Percentiles rank a stretch among this genome's conserved stretches.
phyloP scores from a whole-genome alignment of 2,888 invertebrate genomes.

The Morinoia aosen region DNA sequence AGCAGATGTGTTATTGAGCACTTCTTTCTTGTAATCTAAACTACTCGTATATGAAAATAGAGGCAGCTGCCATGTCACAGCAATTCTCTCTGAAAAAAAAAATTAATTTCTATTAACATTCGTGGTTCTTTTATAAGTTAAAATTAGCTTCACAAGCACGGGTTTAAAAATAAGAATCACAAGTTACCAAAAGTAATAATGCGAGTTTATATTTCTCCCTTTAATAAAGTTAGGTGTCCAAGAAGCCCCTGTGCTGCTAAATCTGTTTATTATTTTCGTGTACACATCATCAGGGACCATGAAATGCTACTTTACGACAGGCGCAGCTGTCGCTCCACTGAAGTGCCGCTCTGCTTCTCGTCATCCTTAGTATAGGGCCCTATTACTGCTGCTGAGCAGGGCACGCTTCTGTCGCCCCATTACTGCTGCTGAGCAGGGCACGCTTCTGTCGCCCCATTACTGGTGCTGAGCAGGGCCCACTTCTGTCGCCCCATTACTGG shows the following conservation, averaged over 20 bases:
- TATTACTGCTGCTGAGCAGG: no score
- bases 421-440: no score
- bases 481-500: background rate
- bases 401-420: no score
- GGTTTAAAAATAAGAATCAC: background rate
- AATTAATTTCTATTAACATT: background rate
- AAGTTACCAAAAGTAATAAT: background rate
- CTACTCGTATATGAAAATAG: background rate
- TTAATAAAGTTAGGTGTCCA: background rate
- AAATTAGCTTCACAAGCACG: background rate
- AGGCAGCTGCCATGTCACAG: background rate
- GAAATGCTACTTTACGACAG: background rate
- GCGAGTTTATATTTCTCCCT: background rate
- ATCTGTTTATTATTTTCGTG: background rate
- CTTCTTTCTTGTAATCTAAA: background rate
- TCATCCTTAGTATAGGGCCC: background rate
- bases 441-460: no score
- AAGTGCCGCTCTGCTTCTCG: background rate
- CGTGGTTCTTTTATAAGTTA: background rate
- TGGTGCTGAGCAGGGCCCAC: no score
- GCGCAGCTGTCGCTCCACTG: background rate
- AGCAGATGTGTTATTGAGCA: background rate
- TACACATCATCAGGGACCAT: slow-evolving; percentile 18
- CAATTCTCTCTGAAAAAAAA: background rate
- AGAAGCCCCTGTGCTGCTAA: background rate